Base-by-base conservation (phyloP, 2,797 vertebrate species). In the Ptychobarbus kaznakovi region DNA sequence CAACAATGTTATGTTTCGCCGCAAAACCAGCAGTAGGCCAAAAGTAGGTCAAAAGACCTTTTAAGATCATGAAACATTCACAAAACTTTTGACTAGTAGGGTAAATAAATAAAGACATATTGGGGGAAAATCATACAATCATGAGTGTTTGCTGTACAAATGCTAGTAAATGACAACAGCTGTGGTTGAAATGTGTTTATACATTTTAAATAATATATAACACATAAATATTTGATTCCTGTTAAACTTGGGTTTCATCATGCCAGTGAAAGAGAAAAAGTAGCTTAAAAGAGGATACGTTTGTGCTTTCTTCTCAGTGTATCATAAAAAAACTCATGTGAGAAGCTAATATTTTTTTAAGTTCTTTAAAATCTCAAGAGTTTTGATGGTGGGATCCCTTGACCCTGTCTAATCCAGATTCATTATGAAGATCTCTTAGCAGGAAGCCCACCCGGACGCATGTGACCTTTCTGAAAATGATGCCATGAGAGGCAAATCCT, bases 401-500 rank as follows among this genome's bases (percentile, higher is more conserved):
- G 87, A 87, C 81, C 63, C 70, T 69, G 73, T 73, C 70, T 89
- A 85, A 87, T 87, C 86, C 58, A 77, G 80, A 78, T 89, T 81
- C 81, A 85, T 87, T 81, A 86, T 83, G 66, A 83, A 58, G 66
- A 83, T 90, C 79, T 88, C 79, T 53, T 63, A 82, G 86, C 80
- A 53, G 82, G 86, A 87, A 82, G 80, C 70, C 82, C 84, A 87
- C 82, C 85, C 70, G 86, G 65, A 87, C 40, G 58, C 86, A 40
- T 70, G 53, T 86, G 86, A 87, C 88, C 88, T 87, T 87, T 89
- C 69, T 68, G 61, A 80, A 82, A 74, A 86, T 74, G 80, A 80
- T 82, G 85, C 74, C 87, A 84, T 40, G 82, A 79, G 80, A 87
- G 79, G 53, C 78, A 70, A 77, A 85, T 80, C 79, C 72, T 88